Base-by-base conservation (phyloP, 1,140 invertebrate genomes). In the Saccostrea glomerata region DNA sequence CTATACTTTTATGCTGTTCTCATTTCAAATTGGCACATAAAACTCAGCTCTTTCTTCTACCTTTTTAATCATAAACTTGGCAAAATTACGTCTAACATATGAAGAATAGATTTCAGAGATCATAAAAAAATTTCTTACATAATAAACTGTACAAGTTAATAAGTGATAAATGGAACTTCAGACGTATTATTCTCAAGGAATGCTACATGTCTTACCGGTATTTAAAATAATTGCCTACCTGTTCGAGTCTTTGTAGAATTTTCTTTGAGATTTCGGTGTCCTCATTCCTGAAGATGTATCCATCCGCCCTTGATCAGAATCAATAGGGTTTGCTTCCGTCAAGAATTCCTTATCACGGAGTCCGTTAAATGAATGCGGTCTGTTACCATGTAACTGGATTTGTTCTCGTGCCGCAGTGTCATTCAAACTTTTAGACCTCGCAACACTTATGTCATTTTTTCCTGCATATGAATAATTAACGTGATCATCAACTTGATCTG, bases 361-460 rank as follows among this genome's bases (percentile, higher is more conserved):
- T 36, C 70, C 70, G 70, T 77, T 77, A 30, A 77, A 77, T 77
- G 70, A 77, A 77, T 77, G 70, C 23, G 70, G 70, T 77, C 70
- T 77, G 70, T 30, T 30, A 2, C 70, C 23, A 13, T 25, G 70
- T 3, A 77, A 15, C 70, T 77, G 70, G 25, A 13, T 77, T 36
- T 77, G 70, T 36, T 77, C 70, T 77, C 70, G 70, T 77, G 70
- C 30, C 70, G 30, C 70, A 30, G 70, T 77, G 70, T 77, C 70
- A 77, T 77, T 77, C 70, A 77, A 77, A 77, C 70, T 77, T 77
- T 77, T 77, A 36, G 70, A 77, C 13, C 70, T 77, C 70, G 70
- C 70, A 13, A 77, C 70, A 77, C 70, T 77, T 77, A 30, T 77
- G 30, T 77, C 70, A 40, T 36, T 77, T 77, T 77, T 77, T 30